Evolutionary conservation across 2,888 invertebrate species (phyloP), one percentile per base, ranked within the genome.

Genomic region (Lasioglossum vierecki): DNA sequence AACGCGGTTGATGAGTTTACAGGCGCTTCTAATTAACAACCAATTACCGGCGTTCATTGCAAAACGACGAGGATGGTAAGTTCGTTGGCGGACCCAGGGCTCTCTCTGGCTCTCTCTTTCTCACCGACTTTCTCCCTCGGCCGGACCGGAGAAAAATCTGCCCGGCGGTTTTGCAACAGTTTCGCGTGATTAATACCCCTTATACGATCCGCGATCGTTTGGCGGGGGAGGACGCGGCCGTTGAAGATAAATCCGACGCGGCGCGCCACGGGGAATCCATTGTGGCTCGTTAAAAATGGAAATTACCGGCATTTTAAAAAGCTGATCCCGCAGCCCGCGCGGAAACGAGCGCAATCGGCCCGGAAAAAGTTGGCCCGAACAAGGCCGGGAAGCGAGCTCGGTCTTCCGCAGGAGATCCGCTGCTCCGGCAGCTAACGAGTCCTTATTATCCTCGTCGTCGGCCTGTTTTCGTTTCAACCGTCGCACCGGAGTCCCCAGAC

Each of bases 371-470:
- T 83, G 77, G 49, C 30, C 30, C 53, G 83, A 79, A 83, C 60
- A 39, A 39, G 76, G 79, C 57, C 68, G 53, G 76, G 71, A 35
- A 78, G 68, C 35, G 80, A 80, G 70, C 72, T 72, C 71, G 81
- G 63, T 85, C 73, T 81, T 79, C 53, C 79, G 68, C 53, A 44
- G 82, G 81, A 57, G 57, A 79, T 80, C 68, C 68, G 68, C 39
- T 22, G 57, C 63, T 15, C 63, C 76, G 73, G 35, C 72, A 57
- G 63, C 80, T 90, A 90, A 89, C 88, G 88, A 89, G 85, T 76
- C 79, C 84, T 91, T 88, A 91, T 91, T 90, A 91, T 90, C 88
- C 80, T 78, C 79, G 82, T 88, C 88, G 89, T 90, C 79, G 76
- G 46, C 46, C 49, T 63, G 49, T 79, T 79, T 90, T 90, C 77